Evolutionary conservation across 2,888 invertebrate species (phyloP), one percentile per base, ranked within the genome.

Genomic region (Macrostomum cliftonense): DNA sequence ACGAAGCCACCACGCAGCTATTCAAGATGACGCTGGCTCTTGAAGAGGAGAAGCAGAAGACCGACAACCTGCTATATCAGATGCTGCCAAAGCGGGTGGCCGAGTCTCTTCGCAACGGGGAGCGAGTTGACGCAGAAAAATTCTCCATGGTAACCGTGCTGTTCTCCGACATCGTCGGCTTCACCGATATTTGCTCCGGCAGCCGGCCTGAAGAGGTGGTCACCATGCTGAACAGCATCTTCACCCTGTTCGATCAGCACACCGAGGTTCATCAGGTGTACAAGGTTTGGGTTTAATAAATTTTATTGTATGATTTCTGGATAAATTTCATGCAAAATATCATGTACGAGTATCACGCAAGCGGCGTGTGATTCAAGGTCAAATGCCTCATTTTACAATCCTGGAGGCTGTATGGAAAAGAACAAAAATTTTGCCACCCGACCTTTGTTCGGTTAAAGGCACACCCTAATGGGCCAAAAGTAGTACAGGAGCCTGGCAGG

Each of bases 151-250:
- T 28, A 28, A 64, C 64, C 2, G 61, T 65, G 16, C 59, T 67
- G 56, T 68, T 68, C 56, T 61, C 63, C 39, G 70, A 70, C 52
- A 62, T 69, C 9, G 68, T 69, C 19, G 60, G 57, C 17, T 70
- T 68, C 53, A 66, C 63, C 44, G 57, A 56, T 46, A 65, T 68
- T 39, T 61, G 65, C 1, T 61, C 65, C 2, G 52, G 57, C 5
- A 60, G 62, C 48, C 54, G 59, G 17, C 68, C 68, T 2, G 58
- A 60, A 39, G 60, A 64, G 37, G 58, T 71, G n/a, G 65, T 70
- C 1, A 55, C 57, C 45, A 57, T 70, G 46, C 57, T 71, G 19
- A 71, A 71, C 53, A 61, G 61, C 28, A 58, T 71, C 17, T 71
- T 70, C 58, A 61, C 60, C 11, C 58, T 60, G 19, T 61, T 61